Base-by-base conservation (phyloP, 2,888 invertebrate genomes). In the Rhagophthalmus giganteus region DNA sequence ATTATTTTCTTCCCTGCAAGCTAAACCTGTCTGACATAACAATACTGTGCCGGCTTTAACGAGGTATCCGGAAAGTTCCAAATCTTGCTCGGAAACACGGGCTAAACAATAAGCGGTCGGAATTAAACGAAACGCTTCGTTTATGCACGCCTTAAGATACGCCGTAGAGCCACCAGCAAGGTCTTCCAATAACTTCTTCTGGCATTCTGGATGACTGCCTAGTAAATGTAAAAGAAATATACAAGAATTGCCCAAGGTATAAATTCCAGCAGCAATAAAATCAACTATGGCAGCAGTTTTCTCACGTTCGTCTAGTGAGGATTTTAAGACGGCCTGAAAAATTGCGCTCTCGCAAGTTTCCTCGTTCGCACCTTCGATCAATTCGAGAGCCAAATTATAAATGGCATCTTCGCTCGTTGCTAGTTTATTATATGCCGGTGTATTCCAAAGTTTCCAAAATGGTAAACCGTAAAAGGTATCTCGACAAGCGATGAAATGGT, bases 261-360 rank as follows among this genome's bases (percentile, higher is more conserved):
- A 89, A 67, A 92, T 91, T 33, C 52, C 53, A 24, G 91, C 90
- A 4, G 90, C 87, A 62, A 92, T 86, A 65, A 92, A 90, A 74
- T 93, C 92, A 31, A 92, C 87, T 40, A 91, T 84, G 0, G 88
- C 89, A 0, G 90, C 88, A 66, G 88, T 89, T 73, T 91, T 90
- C 67, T 93, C 92, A 37, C 86, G 78, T 65, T 85, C 82, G 65
- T 91, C 90, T 31, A 91, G 75, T 51, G 81, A 81, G 32, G 88
- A 84, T 27, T 82, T 80, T 32, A 92, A 74, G 50, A 92, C 87
- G 47, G 85, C 86, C 46, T 86, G 79, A 67, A 91, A 89, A 35
- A 92, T 85, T 62, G 85, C 85, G 10, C 82, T 78, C 11, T 84
- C 84, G 25, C 78, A 75, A 5, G 75, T 76, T 52, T 80, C 79